Evolutionary conservation across 2,113 vertebrate genomes (phyloP).

Genomic region (Aegithalos caudatus): DNA sequence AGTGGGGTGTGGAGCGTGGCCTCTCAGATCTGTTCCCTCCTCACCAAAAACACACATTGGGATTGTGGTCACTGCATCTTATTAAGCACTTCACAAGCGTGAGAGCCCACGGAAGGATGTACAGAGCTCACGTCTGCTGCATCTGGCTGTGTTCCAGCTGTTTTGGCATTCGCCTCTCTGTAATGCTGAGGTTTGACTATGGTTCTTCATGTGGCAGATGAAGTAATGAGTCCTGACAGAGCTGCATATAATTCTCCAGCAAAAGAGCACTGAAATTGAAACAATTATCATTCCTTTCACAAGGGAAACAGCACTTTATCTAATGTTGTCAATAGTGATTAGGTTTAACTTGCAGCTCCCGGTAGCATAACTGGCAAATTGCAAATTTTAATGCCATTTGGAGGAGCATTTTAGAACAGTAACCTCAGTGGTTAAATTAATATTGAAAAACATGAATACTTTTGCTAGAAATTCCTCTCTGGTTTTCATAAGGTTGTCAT

Average conservation of each 20-base stretch:
- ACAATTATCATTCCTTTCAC: constrained; percentile 48
- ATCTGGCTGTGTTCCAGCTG: not conserved
- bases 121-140: not conserved
- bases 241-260: constrained; percentile 26
- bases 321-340: constrained; percentile 62
- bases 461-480: not conserved
- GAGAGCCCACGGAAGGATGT: not conserved
- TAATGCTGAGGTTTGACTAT: constrained; percentile 7
- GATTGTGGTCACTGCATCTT: not conserved
- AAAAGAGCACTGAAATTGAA: constrained; percentile 44
- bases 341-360: constrained; percentile 38
- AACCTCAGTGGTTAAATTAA: not conserved
- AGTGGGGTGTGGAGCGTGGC: not conserved
- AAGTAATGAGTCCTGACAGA: constrained; percentile 62
- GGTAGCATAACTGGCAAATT: constrained; percentile 45
- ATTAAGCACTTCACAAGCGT: not conserved
- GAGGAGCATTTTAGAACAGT: constrained; percentile 49
- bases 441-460: not conserved
- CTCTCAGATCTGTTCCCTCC: not conserved
- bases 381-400: constrained; percentile 57
- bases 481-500: not conserved
- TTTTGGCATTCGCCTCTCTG: not conserved
- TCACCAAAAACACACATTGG: not conserved
- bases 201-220: not conserved
- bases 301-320: constrained; percentile 41